Evolutionary conservation across 2,113 vertebrate species (phyloP).

Genomic region (Geococcyx californianus): DNA sequence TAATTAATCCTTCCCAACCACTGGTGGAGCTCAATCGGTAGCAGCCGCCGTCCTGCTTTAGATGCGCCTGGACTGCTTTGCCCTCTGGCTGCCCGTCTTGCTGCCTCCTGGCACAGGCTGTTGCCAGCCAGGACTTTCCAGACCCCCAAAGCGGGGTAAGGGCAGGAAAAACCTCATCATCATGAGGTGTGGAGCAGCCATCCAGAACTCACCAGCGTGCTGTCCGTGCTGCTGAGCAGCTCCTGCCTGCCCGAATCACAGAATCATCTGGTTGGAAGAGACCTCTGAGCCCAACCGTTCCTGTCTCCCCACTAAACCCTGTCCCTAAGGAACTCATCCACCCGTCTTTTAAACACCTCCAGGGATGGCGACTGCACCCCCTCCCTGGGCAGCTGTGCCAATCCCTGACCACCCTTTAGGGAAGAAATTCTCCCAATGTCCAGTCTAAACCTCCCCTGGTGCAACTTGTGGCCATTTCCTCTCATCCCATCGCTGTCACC

Average conservation of each 20-base stretch:
- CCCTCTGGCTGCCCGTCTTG: neutral
- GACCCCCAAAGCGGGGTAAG: neutral
- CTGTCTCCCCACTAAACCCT: too few species aligned
- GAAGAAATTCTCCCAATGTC: too few species aligned
- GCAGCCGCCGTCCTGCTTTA: neutral
- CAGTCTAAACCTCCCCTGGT: too few species aligned
- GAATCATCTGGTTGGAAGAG: too few species aligned
- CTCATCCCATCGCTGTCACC: too few species aligned
- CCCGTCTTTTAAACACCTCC: too few species aligned
- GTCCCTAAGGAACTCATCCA: too few species aligned
- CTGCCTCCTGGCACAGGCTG: neutral
- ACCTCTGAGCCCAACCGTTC: too few species aligned
- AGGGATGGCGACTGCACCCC: too few species aligned
- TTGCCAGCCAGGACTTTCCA: neutral
- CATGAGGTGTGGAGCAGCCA: neutral
- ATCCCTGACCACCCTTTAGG: too few species aligned
- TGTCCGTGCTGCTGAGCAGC: accelerated
- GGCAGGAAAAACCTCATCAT: neutral
- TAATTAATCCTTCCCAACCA: slow-evolving; percentile 5
- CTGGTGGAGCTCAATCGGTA: neutral
- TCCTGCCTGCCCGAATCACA: neutral
- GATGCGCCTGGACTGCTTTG: neutral
- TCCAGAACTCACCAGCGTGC: accelerated
- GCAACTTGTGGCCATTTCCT: too few species aligned
- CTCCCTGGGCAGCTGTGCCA: too few species aligned